Conservation (phyloP, 64 coral and sea anemone species). For the Dendrophyllia cribrosa region DNA sequence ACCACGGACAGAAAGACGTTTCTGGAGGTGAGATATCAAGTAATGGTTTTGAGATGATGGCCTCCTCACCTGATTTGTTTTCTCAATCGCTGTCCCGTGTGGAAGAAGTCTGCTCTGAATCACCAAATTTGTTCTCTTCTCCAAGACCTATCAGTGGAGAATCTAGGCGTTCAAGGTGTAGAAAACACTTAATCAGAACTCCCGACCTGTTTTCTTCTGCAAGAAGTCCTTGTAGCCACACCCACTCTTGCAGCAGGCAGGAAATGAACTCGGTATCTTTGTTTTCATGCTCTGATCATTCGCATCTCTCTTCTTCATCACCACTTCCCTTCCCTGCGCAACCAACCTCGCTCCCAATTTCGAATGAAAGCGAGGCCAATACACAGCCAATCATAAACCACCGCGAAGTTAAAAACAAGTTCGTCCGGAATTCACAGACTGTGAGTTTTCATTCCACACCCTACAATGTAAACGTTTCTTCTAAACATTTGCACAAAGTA, state of each 20-base stretch:
- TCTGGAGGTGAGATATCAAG: background rate
- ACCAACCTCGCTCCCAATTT: background rate
- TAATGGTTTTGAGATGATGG: background rate
- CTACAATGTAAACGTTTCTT: background rate
- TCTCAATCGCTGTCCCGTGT: background rate
- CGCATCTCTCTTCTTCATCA: background rate
- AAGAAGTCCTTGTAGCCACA: background rate
- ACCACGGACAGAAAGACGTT: background rate
- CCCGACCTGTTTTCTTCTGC: background rate
- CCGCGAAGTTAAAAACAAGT: background rate
- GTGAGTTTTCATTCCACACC: background rate
- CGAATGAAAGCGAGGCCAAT: background rate
- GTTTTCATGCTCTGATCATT: slow-evolving; percentile 13
- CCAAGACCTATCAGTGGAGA: background rate
- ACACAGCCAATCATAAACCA: background rate
- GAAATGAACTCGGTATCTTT: slow-evolving; percentile 3
- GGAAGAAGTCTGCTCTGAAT: background rate
- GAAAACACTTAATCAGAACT: background rate
- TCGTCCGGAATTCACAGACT: background rate
- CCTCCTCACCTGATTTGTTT: background rate
- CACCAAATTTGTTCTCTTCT: background rate
- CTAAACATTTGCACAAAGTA: background rate
- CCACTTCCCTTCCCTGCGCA: background rate
- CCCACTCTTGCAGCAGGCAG: background rate
- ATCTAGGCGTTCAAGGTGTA: background rate